Evolutionary conservation across 2,797 vertebrate genomes (phyloP).

Genomic region (Syncerus caffer): DNA sequence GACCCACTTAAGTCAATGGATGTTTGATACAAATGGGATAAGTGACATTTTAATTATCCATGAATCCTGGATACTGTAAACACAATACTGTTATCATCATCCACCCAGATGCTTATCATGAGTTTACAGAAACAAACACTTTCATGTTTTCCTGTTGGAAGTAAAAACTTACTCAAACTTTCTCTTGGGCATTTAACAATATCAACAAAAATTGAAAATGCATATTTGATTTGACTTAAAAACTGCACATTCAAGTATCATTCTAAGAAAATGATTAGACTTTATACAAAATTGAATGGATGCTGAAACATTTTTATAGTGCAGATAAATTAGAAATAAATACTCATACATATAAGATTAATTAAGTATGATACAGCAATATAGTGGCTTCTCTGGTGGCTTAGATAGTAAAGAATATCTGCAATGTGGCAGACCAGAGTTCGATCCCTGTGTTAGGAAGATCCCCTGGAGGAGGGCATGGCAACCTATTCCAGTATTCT

Average conservation of each 20-base stretch:
- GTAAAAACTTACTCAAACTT: neutral
- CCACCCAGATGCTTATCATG: neutral
- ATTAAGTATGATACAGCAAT: neutral
- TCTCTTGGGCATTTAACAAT: neutral
- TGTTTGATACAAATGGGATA: neutral
- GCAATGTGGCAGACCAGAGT: neutral
- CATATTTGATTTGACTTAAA: neutral
- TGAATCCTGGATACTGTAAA: neutral
- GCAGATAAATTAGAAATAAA: neutral
- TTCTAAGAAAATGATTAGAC: slow-evolving; percentile 1
- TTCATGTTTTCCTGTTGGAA: neutral
- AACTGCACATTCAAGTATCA: neutral
- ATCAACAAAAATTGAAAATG: slow-evolving; percentile 12
- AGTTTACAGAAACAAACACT: neutral
- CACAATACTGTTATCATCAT: neutral
- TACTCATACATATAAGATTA: neutral
- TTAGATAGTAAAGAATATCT: neutral
- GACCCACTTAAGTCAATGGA: neutral
- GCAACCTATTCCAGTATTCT: neutral
- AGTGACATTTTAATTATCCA: slow-evolving; percentile 35
- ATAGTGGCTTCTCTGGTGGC: neutral
- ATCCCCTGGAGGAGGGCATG: neutral
- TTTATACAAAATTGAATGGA: neutral
- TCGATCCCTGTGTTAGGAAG: neutral
- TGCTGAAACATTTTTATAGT: neutral